These are phyloP conservation scores for Gallinago media DNA, from an alignment of 2,113 vertebrate species.

Conservation along the genomic window DNA sequence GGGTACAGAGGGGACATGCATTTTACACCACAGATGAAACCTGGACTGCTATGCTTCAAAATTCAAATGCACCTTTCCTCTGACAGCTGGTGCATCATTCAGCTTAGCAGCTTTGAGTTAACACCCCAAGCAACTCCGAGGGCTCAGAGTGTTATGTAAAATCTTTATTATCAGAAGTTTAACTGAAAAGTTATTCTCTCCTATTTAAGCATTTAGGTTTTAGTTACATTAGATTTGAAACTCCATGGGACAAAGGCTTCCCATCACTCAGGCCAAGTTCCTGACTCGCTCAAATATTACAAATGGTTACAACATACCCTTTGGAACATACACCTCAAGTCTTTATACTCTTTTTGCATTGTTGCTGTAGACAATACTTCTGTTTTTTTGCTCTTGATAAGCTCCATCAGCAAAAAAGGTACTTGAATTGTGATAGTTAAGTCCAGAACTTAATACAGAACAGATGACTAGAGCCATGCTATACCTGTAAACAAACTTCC, in stretches of 20 bases:
- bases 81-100: background rate
- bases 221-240: background rate
- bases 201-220: background rate
- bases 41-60: background rate
- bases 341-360: background rate
- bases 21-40: background rate
- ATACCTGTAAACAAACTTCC: conserved; percentile 93
- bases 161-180: background rate
- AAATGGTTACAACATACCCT: accelerated
- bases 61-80: background rate
- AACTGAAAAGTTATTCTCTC: background rate
- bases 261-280: background rate
- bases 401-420: background rate
- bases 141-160: background rate
- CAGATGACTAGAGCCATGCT: background rate
- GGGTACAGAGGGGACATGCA: background rate
- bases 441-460: background rate
- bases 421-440: background rate
- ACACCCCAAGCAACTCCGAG: background rate
- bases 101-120: background rate
- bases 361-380: background rate
- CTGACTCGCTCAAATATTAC: background rate
- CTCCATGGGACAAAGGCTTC: background rate
- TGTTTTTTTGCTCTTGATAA: background rate
- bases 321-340: background rate